phyloP scores from a whole-genome alignment of 2,113 vertebrate genomes.

The Lophius piscatorius region DNA sequence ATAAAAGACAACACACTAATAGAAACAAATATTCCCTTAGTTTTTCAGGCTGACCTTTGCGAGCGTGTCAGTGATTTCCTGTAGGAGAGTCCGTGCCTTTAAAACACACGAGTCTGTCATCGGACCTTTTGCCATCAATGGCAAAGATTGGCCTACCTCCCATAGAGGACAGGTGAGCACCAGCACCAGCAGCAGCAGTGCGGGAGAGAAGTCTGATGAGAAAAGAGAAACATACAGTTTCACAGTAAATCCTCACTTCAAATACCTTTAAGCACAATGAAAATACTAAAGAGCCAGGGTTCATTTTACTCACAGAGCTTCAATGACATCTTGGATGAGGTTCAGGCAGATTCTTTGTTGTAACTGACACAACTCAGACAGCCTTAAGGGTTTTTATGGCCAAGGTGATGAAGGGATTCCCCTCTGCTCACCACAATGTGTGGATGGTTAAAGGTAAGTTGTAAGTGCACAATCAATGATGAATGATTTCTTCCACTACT shows the following conservation, averaged over 20 bases:
- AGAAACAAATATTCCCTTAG: neutral
- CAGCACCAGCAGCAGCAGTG: slow-evolving; percentile 58
- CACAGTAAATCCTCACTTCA: neutral
- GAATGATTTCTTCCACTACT: neutral
- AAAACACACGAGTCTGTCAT: slow-evolving; percentile 44
- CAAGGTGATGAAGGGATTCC: slow-evolving; percentile 24
- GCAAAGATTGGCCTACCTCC: slow-evolving; percentile 37
- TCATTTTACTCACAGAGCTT: slow-evolving; percentile 61
- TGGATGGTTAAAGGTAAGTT: slow-evolving; percentile 32
- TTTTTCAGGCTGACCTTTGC: slow-evolving; percentile 31
- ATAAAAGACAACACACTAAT: neutral
- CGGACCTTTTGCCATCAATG: neutral
- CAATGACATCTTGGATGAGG: slow-evolving; percentile 37
- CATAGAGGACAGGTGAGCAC: slow-evolving; percentile 43
- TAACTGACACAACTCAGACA: slow-evolving; percentile 21
- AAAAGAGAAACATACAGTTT: neutral
- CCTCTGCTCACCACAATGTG: neutral
- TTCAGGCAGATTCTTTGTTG: slow-evolving; percentile 20
- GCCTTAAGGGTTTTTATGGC: slow-evolving; percentile 53
- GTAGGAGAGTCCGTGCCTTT: slow-evolving; percentile 52
- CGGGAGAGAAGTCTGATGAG: slow-evolving; percentile 42
- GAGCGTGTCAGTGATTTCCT: slow-evolving; percentile 54
- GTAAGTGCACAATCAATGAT: slow-evolving; percentile 38
- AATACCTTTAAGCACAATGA: too few species aligned
- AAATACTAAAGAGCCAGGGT: too few species aligned